These are phyloP conservation scores for Tetragonula clypearis DNA, from an alignment of 1,140 invertebrate species.

Conservation along the genomic window DNA sequence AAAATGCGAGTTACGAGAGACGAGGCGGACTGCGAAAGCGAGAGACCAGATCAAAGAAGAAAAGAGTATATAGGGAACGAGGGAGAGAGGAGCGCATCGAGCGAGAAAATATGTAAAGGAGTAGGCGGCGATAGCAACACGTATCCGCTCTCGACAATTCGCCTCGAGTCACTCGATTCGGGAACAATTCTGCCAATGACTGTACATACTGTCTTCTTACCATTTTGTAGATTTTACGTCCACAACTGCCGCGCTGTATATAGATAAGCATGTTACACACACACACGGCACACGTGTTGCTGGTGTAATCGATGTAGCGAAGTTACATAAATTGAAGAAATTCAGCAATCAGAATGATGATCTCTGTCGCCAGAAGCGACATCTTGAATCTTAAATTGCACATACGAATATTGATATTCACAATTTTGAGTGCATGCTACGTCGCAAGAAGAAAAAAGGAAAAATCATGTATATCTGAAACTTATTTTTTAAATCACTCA, in stretches of 20 bases:
- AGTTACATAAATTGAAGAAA: not conserved
- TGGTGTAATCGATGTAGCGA: not conserved
- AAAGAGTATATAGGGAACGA: not conserved
- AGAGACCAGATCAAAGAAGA: constrained; percentile 23
- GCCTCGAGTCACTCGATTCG: constrained; percentile 59
- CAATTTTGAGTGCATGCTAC: not conserved
- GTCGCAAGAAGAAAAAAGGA: not conserved
- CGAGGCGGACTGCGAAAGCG: constrained; percentile 35
- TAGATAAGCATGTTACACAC: constrained; percentile 45
- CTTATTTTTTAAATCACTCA: not conserved
- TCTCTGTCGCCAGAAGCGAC: not conserved
- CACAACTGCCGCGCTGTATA: constrained; percentile 61
- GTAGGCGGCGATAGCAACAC: not conserved
- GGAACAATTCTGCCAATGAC: constrained; percentile 70
- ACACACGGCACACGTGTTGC: not conserved
- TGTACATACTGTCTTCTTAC: constrained; percentile 68
- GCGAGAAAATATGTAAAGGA: not conserved
- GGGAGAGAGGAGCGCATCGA: not conserved
- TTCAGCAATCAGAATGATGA: too few relatives aligned
- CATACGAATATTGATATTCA: not conserved
- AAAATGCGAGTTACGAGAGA: constrained; percentile 51
- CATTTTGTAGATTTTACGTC: constrained; percentile 65
- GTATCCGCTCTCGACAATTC: constrained; percentile 39
- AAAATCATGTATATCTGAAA: not conserved
- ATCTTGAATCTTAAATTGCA: not conserved